phyloP scores from a whole-genome alignment of 2,113 vertebrate genomes.

The Myotis davidii region DNA sequence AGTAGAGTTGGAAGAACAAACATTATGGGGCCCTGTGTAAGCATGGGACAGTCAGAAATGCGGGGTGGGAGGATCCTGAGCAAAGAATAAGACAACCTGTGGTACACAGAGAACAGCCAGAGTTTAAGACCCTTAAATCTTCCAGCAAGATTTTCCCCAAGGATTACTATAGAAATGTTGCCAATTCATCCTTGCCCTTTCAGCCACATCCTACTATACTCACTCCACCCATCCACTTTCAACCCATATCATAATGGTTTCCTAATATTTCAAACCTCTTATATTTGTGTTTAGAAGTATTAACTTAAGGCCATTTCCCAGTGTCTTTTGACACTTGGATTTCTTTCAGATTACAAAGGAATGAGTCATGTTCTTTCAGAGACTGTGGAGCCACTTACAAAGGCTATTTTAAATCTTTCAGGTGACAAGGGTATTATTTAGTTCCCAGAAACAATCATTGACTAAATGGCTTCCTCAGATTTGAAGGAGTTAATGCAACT shows the following conservation, averaged over 20 bases:
- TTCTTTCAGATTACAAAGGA: slow-evolving; percentile 60
- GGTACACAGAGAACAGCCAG: not conserved
- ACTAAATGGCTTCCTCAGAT: slow-evolving; percentile 24
- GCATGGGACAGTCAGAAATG: not conserved
- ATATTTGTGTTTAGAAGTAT: slow-evolving; percentile 29
- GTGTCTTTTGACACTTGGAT: slow-evolving; percentile 30
- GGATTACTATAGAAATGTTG: slow-evolving; percentile 51
- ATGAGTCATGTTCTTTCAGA: slow-evolving; percentile 52
- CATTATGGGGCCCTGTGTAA: not conserved
- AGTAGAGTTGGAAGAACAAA: not conserved
- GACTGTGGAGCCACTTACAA: slow-evolving; percentile 45
- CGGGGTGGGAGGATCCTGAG: not conserved
- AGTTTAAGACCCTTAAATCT: not conserved
- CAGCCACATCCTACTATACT: slow-evolving; percentile 32
- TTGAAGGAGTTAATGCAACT: slow-evolving; percentile 63
- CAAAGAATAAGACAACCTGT: slow-evolving; percentile 18
- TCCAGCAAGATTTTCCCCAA: slow-evolving; percentile 43
- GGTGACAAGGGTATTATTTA: slow-evolving; percentile 61
- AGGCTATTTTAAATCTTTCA: slow-evolving; percentile 60
- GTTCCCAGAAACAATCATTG: slow-evolving; percentile 55
- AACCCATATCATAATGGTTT: slow-evolving; percentile 1
- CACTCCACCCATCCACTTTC: slow-evolving; percentile 35
- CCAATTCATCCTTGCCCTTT: slow-evolving; percentile 24
- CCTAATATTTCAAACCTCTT: slow-evolving; percentile 47
- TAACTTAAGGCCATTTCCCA: slow-evolving; percentile 33